phyloP scores from a whole-genome alignment of 1,140 invertebrate species.

The Drosophila kanapiae region DNA sequence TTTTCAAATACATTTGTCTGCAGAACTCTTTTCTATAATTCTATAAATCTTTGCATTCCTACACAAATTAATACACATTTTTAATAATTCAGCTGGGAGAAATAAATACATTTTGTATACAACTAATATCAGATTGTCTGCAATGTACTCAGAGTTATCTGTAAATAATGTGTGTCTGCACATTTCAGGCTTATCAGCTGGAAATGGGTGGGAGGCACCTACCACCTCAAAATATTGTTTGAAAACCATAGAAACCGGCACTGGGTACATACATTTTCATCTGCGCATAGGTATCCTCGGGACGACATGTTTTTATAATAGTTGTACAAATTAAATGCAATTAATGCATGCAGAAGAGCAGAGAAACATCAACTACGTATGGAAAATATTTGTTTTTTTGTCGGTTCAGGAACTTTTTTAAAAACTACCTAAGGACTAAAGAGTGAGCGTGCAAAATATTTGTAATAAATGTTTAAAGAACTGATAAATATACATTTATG shows the following conservation, averaged over 20 bases:
- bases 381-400: no score
- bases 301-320: background rate
- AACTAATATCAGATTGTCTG: background rate
- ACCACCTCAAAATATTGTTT: constrained; percentile 15
- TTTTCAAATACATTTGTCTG: background rate
- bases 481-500: no score
- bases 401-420: no score
- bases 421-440: background rate
- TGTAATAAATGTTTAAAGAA: no score
- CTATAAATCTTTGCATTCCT: constrained; percentile 1
- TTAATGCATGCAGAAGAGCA: background rate
- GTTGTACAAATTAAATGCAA: background rate
- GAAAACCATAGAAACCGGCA: constrained; percentile 38
- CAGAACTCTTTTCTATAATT: background rate
- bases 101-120: constrained; percentile 16
- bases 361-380: background rate
- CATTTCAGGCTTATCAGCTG: constrained; percentile 23
- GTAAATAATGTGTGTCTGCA: constrained; percentile 7
- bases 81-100: background rate
- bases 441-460: no score
- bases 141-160: constrained; percentile 18
- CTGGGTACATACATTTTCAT: constrained; percentile 26
- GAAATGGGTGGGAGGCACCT: constrained; percentile 10
- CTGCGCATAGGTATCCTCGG: constrained; percentile 13
- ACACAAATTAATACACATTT: background rate